Conservation (phyloP, 2,113 vertebrate genomes). For the Sarotherodon lohbergeri region DNA sequence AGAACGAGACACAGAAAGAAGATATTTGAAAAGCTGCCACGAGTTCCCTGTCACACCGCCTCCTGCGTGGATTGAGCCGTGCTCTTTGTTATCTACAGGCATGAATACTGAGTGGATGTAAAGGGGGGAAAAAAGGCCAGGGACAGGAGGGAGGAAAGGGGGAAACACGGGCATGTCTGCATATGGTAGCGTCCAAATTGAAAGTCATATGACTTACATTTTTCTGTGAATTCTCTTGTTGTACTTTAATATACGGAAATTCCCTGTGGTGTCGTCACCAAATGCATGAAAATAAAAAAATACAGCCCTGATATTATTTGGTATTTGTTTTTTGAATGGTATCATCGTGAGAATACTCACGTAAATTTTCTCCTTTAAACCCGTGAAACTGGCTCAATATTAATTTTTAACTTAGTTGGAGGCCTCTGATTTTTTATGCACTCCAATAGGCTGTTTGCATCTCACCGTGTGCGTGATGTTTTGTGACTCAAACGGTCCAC, state of each 20-base stretch:
- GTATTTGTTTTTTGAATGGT: background rate
- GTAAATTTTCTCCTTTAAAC: background rate
- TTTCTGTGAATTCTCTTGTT: background rate
- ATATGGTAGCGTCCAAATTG: slow-evolving; percentile 42
- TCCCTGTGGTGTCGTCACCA: background rate
- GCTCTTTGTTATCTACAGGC: slow-evolving; percentile 68
- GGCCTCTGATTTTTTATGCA: background rate
- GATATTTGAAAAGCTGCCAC: slow-evolving; percentile 78
- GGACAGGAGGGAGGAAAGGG: background rate
- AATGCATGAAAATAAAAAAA: background rate
- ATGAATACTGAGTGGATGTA: slow-evolving; percentile 84
- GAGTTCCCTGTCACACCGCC: slow-evolving; percentile 83
- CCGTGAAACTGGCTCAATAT: background rate
- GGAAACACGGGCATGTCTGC: slow-evolving; percentile 13
- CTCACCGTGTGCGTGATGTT: background rate
- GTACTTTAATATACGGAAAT: background rate
- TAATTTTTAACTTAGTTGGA: background rate
- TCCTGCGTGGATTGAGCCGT: slow-evolving; percentile 81
- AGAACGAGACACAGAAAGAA: slow-evolving; percentile 58
- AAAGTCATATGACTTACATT: background rate
- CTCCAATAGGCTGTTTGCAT: background rate
- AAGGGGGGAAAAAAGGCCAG: slow-evolving; percentile 20
- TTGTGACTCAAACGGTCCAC: background rate
- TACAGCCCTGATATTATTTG: background rate
- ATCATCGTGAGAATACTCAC: background rate